Evolutionary conservation across 92 coral and sea anemone genomes (phyloP), one percentile per base, ranked within the genome.

Genomic region (Actinostola sp.): DNA sequence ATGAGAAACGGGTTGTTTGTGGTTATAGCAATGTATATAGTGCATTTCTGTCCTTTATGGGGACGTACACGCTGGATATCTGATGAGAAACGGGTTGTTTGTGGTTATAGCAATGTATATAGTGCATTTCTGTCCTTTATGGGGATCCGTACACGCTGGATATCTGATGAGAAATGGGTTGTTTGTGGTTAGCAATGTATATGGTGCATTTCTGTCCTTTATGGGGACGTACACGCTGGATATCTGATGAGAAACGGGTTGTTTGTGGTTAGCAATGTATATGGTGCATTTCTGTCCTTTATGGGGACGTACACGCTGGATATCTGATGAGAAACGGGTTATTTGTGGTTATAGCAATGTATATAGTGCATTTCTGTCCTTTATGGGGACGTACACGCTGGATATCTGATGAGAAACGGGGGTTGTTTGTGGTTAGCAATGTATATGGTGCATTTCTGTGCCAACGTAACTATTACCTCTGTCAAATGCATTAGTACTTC

Each of bases 401-500:
- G 31, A 53, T 53, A 31, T 53, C 60, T 53, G 60, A 20, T 20
- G 7, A 20, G 10, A 53, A 20, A 53, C n/a, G n/a, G 56, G n/a
- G 8, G 5, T 12, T 49, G 6, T 8, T 56, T 8, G 44, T 5
- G 15, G 11, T 61, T 5, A 8, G 20, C 56, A 10, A 49, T 49
- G n/a, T 11, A n/a, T 8, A 49, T 11, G 10, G 56, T 8, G 13
- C 6, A 61, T 63, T 3, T 32, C 3, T 26, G 31, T 3, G 13
- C 1, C 8, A 31, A 8, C 32, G 1, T 1, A 8, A 9, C 5
- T 50, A 78, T 57, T 27, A 82, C 98, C 89, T 30, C 61, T 77
- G 59, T 94, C 98, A 80, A 94, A 94, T 14, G 98, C 98, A 58
- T 88, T 74, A 0, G 97, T 85, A 17, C 96, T 91, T 31, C 98